Conservation (phyloP, 2,113 vertebrate genomes). For the Enhydra lutris region DNA sequence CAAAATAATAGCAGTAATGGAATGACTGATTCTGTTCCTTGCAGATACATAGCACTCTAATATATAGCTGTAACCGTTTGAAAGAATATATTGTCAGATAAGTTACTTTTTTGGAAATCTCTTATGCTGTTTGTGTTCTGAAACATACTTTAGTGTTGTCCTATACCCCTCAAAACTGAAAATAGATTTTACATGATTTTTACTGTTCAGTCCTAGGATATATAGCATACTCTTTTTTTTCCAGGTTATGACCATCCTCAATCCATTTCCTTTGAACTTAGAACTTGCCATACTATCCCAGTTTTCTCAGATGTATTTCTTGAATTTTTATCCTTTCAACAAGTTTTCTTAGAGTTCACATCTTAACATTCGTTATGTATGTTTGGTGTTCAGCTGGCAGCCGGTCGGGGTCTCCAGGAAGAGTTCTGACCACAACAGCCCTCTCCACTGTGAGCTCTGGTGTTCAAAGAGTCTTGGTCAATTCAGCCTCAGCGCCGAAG, state of each 20-base stretch:
- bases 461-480: constrained; percentile 90
- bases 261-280: constrained; percentile 55
- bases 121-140: neutral
- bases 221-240: neutral
- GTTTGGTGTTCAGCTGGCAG: constrained; percentile 91
- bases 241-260: neutral
- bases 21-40: neutral
- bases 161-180: neutral
- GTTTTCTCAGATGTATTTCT: neutral
- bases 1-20: neutral
- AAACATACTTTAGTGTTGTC: neutral
- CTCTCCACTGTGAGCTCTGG: constrained; percentile 94
- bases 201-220: neutral
- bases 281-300: constrained; percentile 54
- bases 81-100: neutral
- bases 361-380: neutral
- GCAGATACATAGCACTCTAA: neutral
- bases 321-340: neutral
- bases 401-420: constrained; percentile 96
- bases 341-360: neutral
- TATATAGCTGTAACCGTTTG: neutral
- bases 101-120: neutral
- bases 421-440: constrained; percentile 92
- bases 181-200: constrained; percentile 18
- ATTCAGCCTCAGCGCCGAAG: constrained; percentile 86